Conservation (phyloP, 30 jellyfish, hydroid and myxozoan species). For the Phacellophora camtschatica region DNA sequence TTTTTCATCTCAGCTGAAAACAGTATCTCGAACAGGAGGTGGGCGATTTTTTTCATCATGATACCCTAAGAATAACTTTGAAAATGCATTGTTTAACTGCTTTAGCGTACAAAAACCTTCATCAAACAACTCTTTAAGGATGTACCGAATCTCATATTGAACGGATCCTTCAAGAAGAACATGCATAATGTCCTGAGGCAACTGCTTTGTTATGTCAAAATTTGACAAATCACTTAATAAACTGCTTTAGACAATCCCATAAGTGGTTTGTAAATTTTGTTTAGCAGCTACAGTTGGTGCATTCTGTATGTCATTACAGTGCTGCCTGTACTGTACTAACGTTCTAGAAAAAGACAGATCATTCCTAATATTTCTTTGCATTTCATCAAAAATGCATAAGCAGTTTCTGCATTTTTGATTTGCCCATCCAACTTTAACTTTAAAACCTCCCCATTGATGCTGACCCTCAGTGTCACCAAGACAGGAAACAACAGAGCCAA, state of each 20-base stretch:
- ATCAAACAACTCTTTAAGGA: background rate
- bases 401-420: conserved; percentile 10
- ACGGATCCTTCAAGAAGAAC: background rate
- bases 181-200: conserved; percentile 40
- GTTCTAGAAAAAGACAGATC: background rate
- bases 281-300: background rate
- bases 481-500: background rate
- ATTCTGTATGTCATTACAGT: background rate
- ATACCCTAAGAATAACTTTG: background rate
- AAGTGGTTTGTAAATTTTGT: background rate
- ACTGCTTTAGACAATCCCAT: conserved; percentile 10
- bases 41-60: background rate
- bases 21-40: conserved; percentile 8
- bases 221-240: background rate
- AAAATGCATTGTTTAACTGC: background rate
- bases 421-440: conserved; percentile 4
- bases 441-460: conserved; percentile 18
- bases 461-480: conserved; percentile 22
- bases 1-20: background rate
- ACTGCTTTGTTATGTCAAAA: conserved; percentile 12
- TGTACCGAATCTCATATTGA: background rate
- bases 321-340: background rate
- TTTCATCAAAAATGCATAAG: background rate
- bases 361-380: background rate
- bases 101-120: background rate